These are phyloP conservation scores for Ictalurus punctatus DNA, from an alignment of 2,113 vertebrate genomes.

Conservation along the genomic window DNA sequence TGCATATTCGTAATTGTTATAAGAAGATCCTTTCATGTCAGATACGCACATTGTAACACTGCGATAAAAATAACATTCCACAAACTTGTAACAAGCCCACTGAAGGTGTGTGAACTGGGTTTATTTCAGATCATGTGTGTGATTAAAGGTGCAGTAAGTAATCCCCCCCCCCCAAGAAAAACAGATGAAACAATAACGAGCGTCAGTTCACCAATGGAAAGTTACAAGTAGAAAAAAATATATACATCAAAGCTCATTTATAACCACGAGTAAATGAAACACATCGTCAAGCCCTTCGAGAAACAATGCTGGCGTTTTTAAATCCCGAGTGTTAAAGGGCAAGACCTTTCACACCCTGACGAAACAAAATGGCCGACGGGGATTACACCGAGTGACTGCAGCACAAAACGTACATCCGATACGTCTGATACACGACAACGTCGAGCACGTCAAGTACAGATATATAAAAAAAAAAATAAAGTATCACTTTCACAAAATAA, in stretches of 20 bases:
- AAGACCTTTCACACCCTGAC: neutral
- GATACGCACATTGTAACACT: neutral
- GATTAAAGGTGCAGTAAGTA: neutral
- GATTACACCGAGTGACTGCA: neutral
- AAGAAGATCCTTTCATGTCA: neutral
- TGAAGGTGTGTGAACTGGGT: neutral
- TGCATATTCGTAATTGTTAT: no score
- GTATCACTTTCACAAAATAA: constrained; percentile 16
- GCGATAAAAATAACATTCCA: neutral
- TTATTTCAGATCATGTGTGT: neutral
- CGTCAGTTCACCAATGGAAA: neutral
- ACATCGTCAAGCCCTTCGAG: constrained; percentile 8
- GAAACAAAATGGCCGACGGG: neutral
- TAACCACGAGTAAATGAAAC: neutral
- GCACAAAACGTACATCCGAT: neutral
- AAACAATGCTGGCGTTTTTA: neutral
- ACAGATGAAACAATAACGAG: neutral
- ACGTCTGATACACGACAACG: neutral
- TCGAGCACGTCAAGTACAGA: neutral
- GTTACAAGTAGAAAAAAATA: neutral
- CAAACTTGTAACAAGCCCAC: neutral
- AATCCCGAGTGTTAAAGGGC: neutral
- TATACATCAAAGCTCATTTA: neutral
- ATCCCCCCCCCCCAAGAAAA: neutral
- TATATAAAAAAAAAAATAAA: constrained; percentile 5